Evolutionary conservation across 2,797 vertebrate genomes (phyloP), one percentile per base, ranked within the genome.

Genomic region (Mycteria americana): DNA sequence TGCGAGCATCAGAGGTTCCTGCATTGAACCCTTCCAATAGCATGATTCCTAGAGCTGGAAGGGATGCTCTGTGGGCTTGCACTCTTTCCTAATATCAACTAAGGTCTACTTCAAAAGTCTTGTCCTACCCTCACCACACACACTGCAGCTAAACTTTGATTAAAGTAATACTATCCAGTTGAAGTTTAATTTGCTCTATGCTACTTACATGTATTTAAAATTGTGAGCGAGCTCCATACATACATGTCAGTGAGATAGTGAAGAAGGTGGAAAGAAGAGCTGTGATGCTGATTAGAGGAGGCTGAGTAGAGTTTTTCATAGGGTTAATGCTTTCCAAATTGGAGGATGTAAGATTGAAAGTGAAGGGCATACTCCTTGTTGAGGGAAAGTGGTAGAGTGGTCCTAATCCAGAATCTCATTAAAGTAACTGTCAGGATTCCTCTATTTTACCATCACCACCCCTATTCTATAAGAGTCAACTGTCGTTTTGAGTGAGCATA

Each of bases 371-470:
- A 96, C 96, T 99, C 97, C 97, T 98, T 97, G 97, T 98, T 96
- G 98, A 98, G 97, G 89, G 96, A 97, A 97, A 98, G 98, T 98
- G 98, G 98, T 98, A 97, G 98, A 98, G 97, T 97, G 98, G 98
- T 98, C 98, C 98, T 98, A 99, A 99, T 99, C 98, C 98, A 98
- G 98, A 99, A 99, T 99, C 99, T 99, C 98, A 99, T 99, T 99
- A 99, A 99, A 98, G 98, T 97, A 98, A 98, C 99, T 99, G 99
- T 99, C 99, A 99, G 97, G 98, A 98, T 98, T 97, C 98, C 97
- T 99, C 98, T 99, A 98, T 98, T 99, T 99, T 98, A 97, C 98
- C 98, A 98, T 99, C 98, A 98, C 98, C 98, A 98, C 98, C 97
- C 97, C 98, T 98, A 98, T 98, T 98, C 98, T 98, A 31, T 98